Evolutionary conservation across 2,797 vertebrate genomes (phyloP).

Genomic region (Tachyglossus aculeatus): DNA sequence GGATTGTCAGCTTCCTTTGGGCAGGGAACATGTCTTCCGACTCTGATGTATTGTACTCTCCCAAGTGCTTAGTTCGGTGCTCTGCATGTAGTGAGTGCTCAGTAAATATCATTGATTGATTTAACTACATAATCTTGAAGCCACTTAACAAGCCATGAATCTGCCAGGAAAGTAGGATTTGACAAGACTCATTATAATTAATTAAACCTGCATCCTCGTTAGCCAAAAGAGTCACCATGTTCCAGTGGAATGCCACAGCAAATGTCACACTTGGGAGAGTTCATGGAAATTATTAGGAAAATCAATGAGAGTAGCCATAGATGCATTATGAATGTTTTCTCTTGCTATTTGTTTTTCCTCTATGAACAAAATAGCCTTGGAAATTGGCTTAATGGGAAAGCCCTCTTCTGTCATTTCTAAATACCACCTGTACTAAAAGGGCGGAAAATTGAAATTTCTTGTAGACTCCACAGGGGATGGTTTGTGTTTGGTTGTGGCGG

Average conservation of each 20-base stretch:
- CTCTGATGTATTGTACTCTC: no score
- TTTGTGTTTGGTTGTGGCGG: constrained; percentile 61
- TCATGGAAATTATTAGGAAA: background rate
- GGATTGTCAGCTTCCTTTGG: no score
- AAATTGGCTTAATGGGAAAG: constrained; percentile 50
- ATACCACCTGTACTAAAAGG: constrained; percentile 62
- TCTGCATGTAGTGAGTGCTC: no score
- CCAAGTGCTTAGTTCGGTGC: no score
- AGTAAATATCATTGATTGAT: no score
- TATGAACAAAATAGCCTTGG: constrained; percentile 41
- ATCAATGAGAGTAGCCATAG: background rate
- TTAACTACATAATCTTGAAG: no score
- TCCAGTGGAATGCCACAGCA: constrained; percentile 15
- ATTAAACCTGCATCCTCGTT: constrained; percentile 23
- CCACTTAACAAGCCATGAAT: no score
- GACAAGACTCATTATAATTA: constrained; percentile 43
- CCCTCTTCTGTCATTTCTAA: constrained; percentile 31
- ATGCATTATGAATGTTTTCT: background rate
- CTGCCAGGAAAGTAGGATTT: constrained; percentile 34
- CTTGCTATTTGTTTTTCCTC: constrained; percentile 39
- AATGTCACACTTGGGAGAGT: constrained; percentile 28
- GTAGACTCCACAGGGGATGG: constrained; percentile 60
- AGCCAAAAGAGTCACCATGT: no score
- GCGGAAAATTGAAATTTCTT: constrained; percentile 70
- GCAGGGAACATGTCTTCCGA: no score